Evolutionary conservation across 2,797 vertebrate species (phyloP).

Genomic region (Ctenopoma kingsleyae): DNA sequence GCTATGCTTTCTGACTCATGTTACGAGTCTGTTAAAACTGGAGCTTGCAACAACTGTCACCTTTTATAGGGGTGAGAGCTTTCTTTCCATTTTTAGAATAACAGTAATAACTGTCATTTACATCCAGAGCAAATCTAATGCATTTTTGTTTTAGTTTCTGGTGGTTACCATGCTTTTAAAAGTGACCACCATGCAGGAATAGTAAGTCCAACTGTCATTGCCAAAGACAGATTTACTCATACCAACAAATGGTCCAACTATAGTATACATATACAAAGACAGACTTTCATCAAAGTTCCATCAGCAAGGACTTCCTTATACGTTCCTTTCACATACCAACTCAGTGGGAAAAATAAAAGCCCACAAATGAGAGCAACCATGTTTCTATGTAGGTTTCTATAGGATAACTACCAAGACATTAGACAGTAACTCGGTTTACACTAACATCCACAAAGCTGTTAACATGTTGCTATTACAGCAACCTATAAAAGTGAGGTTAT

Average conservation of each 20-base stretch:
- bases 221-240: conserved; percentile 3
- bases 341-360: neutral
- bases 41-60: neutral
- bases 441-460: neutral
- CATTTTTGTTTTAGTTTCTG: neutral
- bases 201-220: neutral
- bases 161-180: neutral
- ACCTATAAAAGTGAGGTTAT: too few species aligned
- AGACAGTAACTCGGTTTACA: neutral
- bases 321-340: neutral
- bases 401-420: too few species aligned
- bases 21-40: neutral
- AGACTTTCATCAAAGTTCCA: neutral
- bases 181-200: neutral
- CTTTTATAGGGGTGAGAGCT: neutral
- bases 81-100: neutral
- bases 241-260: neutral
- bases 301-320: neutral
- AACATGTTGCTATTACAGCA: neutral
- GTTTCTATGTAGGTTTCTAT: conserved; percentile 42
- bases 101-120: neutral
- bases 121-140: neutral
- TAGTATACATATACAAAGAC: accelerated
- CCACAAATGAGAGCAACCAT: neutral
- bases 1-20: neutral